A percentile compares a stretch with the other conserved stretches of the same genome.
Conservation (phyloP, 2,888 invertebrate species). For the Monochamus alternatus region DNA sequence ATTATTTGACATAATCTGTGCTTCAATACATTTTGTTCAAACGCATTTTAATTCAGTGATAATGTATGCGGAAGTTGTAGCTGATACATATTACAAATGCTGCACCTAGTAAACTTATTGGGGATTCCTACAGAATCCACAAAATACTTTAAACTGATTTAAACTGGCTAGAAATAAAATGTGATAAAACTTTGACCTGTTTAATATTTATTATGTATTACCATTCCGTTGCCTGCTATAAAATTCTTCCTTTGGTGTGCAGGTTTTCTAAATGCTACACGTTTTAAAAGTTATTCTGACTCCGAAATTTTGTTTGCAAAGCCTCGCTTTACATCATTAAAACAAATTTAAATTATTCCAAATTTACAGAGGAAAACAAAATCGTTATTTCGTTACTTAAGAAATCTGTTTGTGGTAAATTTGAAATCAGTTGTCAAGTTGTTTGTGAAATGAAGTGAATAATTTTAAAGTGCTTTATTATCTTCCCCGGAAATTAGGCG, state of each 20-base stretch:
- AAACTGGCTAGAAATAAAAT: conserved; percentile 31
- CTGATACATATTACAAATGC: conserved; percentile 13
- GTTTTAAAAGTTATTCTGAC: conserved; percentile 36
- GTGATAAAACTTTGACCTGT: conserved; percentile 39
- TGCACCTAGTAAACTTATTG: conserved; percentile 24
- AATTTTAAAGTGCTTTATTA: too few relatives aligned
- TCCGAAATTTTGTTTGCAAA: conserved; percentile 16
- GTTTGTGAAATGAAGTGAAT: neutral
- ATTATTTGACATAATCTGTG: too few relatives aligned
- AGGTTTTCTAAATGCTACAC: conserved; percentile 29
- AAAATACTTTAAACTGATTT: conserved; percentile 38
- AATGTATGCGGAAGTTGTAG: conserved; percentile 13
- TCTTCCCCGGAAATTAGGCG: too few relatives aligned
- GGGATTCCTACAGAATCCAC: conserved; percentile 21
- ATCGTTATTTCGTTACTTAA: conserved; percentile 6
- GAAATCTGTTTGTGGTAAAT: conserved; percentile 7
- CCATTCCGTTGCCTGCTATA: conserved; percentile 31
- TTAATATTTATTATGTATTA: conserved; percentile 43
- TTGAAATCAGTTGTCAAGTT: neutral
- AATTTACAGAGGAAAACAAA: conserved; percentile 10
- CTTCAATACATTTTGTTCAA: too few relatives aligned
- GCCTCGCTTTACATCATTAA: conserved; percentile 21
- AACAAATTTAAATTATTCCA: conserved; percentile 20
- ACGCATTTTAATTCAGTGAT: neutral
- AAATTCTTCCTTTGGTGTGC: conserved; percentile 29